Evolutionary conservation across 2,888 invertebrate genomes (phyloP), one percentile per base, ranked within the genome.

Genomic region (Cheilosia scutellata): DNA sequence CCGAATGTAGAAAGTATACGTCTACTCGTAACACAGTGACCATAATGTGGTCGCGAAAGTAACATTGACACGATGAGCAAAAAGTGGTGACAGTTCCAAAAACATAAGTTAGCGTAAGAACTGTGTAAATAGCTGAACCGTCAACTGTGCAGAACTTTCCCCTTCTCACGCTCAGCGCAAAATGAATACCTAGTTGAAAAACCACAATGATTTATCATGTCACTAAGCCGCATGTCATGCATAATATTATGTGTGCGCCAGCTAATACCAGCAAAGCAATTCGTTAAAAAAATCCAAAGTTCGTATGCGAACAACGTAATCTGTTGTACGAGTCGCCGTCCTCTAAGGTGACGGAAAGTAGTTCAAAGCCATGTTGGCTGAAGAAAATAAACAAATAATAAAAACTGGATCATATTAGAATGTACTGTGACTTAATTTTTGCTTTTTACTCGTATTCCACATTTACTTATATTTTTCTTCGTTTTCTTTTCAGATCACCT

Each of bases 401-500:
- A 16, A 55, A 82, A 78, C 63, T 66, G 42, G 62, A 74, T 47
- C 72, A 63, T 58, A 57, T 74, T 83, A 83, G 72, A 74, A 83
- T 71, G 55, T 55, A 27, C 53, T 65, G 42, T 65, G 47, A 62
- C 65, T 76, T 68, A 79, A 76, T 71, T 29, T 49, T 63, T 68
- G 53, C 55, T 66, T 47, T 3, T 20, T 20, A 40, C 25, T 37
- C 13, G 4, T 13, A 44, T 16, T 55, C 66, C 47, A 44, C 42
- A 49, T 78, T 49, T 87, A 55, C 53, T 31, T 47, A 16, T 62
- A 63, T 70, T 63, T 70, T 20, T 44, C 57, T 55, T 65, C 47
- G 58, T 51, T 42, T 89, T 90, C 31, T 72, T 89, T 89, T 37
- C 88, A 93, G 92, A 89, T 92, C 93, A 87, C 92, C 92, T 87